Base-by-base conservation (phyloP, 2,888 invertebrate genomes). In the Tolmerus cingulatus region DNA sequence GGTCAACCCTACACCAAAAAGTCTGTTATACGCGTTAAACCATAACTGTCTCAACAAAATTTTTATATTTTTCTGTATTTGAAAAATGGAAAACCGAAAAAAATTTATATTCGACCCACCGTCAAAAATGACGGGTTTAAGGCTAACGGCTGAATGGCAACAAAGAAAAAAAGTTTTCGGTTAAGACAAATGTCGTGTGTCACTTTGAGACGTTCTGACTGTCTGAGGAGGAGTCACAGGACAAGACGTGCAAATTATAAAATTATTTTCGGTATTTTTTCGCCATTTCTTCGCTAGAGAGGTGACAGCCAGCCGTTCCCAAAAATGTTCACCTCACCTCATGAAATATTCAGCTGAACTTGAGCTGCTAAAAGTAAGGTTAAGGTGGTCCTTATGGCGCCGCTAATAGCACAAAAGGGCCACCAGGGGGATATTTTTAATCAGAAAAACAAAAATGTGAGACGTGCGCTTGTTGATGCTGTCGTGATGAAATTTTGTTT, bases 281-380 rank as follows among this genome's bases (percentile, higher is more conserved):
- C 23, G 23, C n/a, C 16, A 51, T n/a, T 27, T 27, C 19, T 66
- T 27, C 27, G 12, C 66, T 19, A 27, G 66, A 19, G 16, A 66
- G 27, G 12, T 66, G 66, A 66, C 66, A 66, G 23, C 7, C 9
- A 57, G 12, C 12, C 66, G 66, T 66, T 66, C 12, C 12, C 27
- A 66, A 66, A 23, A 66, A 66, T 66, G 23, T 66, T 23, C 66
- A 66, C 66, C 27, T 27, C 66, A 66, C 66, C 27, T 27, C 55
- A 79, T 79, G 79, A 79, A 79, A 79, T 51, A 79, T 79, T 51
- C 46, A 51, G 27, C 16, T 79, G 79, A 79, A 79, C 79, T 79
- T 79, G 79, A 79, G 51, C 23, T 40, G 51, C 27, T 79, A 19
- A 8, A 19, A 27, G 51, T 51, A 79, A 79, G 79, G 79, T 79